Conservation (phyloP, 37 sponge, comb jelly and placozoan species). For the Halichondria panicea region DNA sequence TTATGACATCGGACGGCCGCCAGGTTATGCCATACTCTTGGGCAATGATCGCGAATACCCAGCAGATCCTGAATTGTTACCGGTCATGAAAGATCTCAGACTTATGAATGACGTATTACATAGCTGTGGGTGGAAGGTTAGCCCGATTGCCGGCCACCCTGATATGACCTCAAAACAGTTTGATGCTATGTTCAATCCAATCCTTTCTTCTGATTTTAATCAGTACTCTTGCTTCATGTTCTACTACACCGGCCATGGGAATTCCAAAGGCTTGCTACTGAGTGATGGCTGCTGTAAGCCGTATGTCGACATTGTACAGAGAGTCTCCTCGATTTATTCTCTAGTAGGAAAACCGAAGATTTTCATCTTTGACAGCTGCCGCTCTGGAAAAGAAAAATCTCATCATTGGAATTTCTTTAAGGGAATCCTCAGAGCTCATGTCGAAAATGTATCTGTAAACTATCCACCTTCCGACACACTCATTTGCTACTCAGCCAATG, state of each 20-base stretch:
- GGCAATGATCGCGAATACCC: constrained; percentile 12
- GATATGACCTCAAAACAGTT: too few relatives aligned
- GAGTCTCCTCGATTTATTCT: background rate
- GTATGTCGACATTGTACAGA: constrained; percentile 25
- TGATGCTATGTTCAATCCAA: too few relatives aligned
- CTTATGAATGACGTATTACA: constrained; percentile 11
- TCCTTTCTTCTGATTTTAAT: too few relatives aligned
- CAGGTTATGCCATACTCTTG: constrained; percentile 45
- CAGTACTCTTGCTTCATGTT: constrained; percentile 38
- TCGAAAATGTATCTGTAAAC: background rate
- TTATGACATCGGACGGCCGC: constrained; percentile 4
- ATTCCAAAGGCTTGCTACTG: constrained; percentile 13
- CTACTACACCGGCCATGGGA: constrained; percentile 60
- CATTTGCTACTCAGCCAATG: constrained; percentile 22
- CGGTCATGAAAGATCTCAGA: constrained; percentile 2
- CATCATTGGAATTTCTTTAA: background rate
- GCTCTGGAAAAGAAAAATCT: background rate
- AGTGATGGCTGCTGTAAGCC: background rate
- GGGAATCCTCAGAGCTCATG: too few relatives aligned
- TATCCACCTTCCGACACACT: constrained; percentile 16
- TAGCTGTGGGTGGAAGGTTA: background rate
- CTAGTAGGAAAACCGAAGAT: constrained; percentile 41
- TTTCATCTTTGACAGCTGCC: constrained; percentile 63
- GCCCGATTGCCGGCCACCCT: too few relatives aligned
- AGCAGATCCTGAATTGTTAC: background rate